A percentile compares a stretch with the other conserved stretches of the same genome.
These are phyloP conservation scores for Aelia acuminata DNA, from an alignment of 2,888 invertebrate genomes.

Conservation along the genomic window DNA sequence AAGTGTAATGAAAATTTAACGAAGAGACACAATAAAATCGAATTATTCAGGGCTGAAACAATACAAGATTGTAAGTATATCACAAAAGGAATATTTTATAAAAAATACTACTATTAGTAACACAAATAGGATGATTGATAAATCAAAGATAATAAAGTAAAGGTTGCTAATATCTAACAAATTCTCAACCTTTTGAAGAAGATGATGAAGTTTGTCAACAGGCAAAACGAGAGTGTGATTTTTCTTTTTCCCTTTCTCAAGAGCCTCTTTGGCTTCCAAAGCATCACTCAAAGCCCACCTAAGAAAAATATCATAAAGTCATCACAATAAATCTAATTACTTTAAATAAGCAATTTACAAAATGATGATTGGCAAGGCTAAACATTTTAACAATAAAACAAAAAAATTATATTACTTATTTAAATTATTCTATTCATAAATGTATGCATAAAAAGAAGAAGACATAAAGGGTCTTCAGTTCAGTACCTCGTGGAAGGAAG, in stretches of 20 bases:
- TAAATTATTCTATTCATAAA: too few species aligned
- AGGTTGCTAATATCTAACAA: too few species aligned
- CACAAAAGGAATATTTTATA: too few species aligned
- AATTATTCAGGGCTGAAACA: too few species aligned
- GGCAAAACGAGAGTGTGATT: conserved; percentile 82
- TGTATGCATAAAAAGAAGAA: too few species aligned
- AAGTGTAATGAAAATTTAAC: neutral
- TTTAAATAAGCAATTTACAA: neutral
- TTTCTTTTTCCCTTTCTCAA: conserved; percentile 80
- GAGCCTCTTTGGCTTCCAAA: conserved; percentile 84
- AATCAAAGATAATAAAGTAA: too few species aligned
- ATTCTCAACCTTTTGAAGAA: conserved; percentile 80
- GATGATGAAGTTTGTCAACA: conserved; percentile 89
- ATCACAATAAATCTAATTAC: neutral
- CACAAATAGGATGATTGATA: too few species aligned
- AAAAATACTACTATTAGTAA: too few species aligned
- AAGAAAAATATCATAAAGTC: neutral
- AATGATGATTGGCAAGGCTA: neutral
- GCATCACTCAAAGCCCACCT: conserved; percentile 94
- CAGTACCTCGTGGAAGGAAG: too few species aligned
- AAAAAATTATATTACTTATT: too few species aligned
- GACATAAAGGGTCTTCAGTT: too few species aligned
- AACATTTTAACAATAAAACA: neutral
- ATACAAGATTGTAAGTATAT: too few species aligned
- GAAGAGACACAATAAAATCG: neutral